Percentiles rank a stretch among this genome's conserved stretches.
Evolutionary conservation across 1,140 invertebrate genomes (phyloP).

Genomic region (Drosophila seguyi): DNA sequence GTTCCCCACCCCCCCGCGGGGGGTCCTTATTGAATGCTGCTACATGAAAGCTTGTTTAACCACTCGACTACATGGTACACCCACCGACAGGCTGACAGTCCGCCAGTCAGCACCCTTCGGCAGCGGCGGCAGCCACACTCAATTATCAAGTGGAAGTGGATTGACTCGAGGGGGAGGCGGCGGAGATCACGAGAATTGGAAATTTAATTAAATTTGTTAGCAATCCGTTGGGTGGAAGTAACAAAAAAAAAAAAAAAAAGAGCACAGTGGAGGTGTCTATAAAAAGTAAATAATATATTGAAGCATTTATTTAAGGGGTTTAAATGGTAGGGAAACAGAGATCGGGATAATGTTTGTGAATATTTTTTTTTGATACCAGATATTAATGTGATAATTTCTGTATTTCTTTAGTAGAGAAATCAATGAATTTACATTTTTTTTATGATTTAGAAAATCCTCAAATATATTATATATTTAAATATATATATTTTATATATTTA

Average conservation of each 20-base stretch:
- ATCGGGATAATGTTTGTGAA: background rate
- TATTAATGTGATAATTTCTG: too few relatives aligned
- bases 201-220: conserved; percentile 51
- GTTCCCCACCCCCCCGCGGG: too few relatives aligned
- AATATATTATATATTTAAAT: too few relatives aligned
- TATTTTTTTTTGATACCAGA: too few relatives aligned
- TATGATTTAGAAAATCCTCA: too few relatives aligned
- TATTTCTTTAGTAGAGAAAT: too few relatives aligned
- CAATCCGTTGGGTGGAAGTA: conserved; percentile 21
- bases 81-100: conserved; percentile 13
- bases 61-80: conserved; percentile 24
- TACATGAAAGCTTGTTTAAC: conserved; percentile 46
- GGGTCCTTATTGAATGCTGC: conserved; percentile 43
- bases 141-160: conserved; percentile 49
- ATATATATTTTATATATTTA: too few relatives aligned
- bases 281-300: conserved; percentile 8
- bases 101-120: conserved; percentile 34
- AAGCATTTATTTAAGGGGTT: conserved; percentile 1
- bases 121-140: conserved; percentile 37
- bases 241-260: conserved; percentile 2
- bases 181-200: conserved; percentile 34
- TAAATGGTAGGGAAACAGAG: background rate
- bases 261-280: background rate
- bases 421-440: too few relatives aligned
- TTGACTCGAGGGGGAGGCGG: conserved; percentile 35